phyloP scores from a whole-genome alignment of 2,797 vertebrate genomes.

The Malurus splendens region DNA sequence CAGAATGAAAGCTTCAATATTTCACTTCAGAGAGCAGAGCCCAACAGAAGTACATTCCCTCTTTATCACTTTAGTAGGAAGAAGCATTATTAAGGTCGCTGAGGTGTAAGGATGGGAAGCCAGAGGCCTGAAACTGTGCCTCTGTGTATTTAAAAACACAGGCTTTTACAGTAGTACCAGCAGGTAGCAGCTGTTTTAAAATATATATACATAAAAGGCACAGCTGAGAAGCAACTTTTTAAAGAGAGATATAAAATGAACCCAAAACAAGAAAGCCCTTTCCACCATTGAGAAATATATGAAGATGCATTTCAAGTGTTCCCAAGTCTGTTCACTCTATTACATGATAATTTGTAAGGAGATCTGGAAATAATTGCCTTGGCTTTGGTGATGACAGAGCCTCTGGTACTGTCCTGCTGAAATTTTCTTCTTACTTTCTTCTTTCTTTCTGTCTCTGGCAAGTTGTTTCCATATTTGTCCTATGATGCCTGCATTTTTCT shows the following conservation, averaged over 20 bases:
- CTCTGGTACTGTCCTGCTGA: neutral
- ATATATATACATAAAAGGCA: neutral
- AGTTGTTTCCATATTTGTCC: slow-evolving; percentile 1
- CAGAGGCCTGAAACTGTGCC: slow-evolving; percentile 1
- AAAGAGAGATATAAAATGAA: neutral
- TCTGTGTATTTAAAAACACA: neutral
- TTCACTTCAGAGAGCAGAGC: slow-evolving; percentile 34
- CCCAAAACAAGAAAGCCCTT: neutral
- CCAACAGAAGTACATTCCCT: slow-evolving; percentile 12
- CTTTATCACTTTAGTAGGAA: slow-evolving; percentile 48
- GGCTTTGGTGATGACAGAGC: neutral
- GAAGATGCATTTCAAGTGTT: neutral
- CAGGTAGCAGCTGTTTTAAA: slow-evolving; percentile 25
- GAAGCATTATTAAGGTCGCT: slow-evolving; percentile 48
- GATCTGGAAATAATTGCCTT: neutral
- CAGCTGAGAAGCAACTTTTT: neutral
- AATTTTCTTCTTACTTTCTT: neutral
- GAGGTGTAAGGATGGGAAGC: slow-evolving; percentile 35
- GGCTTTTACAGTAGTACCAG: slow-evolving; percentile 1
- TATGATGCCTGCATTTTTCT: neutral
- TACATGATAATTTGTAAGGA: neutral
- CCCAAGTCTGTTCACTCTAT: neutral
- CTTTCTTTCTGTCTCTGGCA: neutral
- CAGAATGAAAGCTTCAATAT: slow-evolving; percentile 37
- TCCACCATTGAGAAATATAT: neutral